Conservation (phyloP, 2,797 vertebrate species). For the Pangasius krempfi region DNA sequence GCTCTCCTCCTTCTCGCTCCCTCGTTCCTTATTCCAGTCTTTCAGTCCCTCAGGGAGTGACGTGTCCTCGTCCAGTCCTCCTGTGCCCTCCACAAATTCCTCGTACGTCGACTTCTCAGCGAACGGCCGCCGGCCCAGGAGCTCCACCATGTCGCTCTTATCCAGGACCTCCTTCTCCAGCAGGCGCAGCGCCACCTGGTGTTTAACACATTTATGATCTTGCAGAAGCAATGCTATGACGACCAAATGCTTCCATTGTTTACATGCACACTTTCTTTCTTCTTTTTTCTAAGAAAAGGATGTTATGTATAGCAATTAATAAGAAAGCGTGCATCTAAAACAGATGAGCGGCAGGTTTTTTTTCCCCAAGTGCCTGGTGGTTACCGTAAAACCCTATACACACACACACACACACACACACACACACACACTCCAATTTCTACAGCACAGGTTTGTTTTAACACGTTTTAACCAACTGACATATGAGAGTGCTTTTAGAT, state of each 20-base stretch:
- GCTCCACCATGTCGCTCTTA: slow-evolving; percentile 91
- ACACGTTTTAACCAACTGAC: not conserved
- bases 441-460: not conserved
- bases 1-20: slow-evolving; percentile 80
- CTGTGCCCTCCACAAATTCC: slow-evolving; percentile 95
- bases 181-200: slow-evolving; percentile 89
- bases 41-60: slow-evolving; percentile 91
- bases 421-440: not conserved
- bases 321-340: not conserved
- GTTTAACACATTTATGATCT: slow-evolving; percentile 30
- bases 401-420: no score
- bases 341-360: not conserved
- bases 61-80: slow-evolving; percentile 91
- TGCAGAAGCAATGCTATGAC: no score
- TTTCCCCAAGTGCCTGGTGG: no score
- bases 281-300: not conserved
- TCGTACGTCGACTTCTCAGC: slow-evolving; percentile 94
- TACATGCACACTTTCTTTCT: no score
- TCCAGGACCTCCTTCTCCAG: slow-evolving; percentile 94
- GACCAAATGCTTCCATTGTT: not conserved
- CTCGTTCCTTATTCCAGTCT: slow-evolving; percentile 91
- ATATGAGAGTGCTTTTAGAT: no score
- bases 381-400: not conserved
- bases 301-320: not conserved
- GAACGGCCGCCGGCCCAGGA: slow-evolving; percentile 89